Evolutionary conservation across 2,113 vertebrate genomes (phyloP).

Genomic region (Excalfactoria chinensis): DNA sequence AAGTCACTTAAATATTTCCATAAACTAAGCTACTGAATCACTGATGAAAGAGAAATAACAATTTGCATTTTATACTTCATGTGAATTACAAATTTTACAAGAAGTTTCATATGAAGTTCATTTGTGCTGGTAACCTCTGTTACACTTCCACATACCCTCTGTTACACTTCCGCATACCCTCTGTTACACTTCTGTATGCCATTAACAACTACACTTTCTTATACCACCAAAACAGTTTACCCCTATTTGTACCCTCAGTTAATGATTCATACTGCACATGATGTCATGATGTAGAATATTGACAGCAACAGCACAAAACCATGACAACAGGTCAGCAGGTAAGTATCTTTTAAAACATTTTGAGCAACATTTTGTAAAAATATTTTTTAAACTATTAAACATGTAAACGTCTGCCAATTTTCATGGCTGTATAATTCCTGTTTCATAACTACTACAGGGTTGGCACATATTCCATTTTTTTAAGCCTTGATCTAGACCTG

Average conservation of each 20-base stretch:
- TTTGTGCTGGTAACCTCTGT: not conserved
- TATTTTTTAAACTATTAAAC: not conserved
- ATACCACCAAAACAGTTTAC: too few species aligned
- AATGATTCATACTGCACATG: too few species aligned
- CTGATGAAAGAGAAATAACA: not conserved
- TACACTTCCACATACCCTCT: too few species aligned
- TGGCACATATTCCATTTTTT: not conserved
- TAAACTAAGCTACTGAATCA: constrained; percentile 1
- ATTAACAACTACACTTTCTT: too few species aligned
- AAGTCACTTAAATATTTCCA: not conserved
- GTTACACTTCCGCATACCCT: too few species aligned
- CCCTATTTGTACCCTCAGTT: too few species aligned
- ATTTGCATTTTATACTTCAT: not conserved
- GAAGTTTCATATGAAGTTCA: not conserved
- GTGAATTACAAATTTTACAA: not conserved
- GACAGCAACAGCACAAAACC: too few species aligned
- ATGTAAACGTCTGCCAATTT: not conserved
- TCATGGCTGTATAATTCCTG: not conserved
- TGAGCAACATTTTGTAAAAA: not conserved
- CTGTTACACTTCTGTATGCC: too few species aligned
- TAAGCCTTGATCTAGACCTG: not conserved
- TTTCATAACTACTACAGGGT: not conserved
- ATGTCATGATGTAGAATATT: too few species aligned
- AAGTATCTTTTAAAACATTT: not conserved
- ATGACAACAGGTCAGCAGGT: not conserved